Evolutionary conservation across 2,113 vertebrate genomes (phyloP).

Genomic region (Peucedramus taeniatus): DNA sequence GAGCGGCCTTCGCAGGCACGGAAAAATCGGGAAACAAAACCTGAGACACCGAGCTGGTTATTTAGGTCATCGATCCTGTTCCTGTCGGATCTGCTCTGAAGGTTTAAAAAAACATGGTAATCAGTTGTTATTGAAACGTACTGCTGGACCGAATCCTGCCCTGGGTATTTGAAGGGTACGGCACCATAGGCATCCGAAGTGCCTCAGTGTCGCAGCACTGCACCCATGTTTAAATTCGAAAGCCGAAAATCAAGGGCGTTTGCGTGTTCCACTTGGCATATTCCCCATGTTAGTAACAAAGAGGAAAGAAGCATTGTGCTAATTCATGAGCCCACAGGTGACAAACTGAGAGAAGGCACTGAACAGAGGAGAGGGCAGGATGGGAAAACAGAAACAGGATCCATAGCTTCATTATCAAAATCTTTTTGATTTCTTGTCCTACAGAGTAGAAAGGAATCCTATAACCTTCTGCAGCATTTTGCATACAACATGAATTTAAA

Average conservation of each 20-base stretch:
- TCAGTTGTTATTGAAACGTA: background rate
- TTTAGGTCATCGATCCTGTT: background rate
- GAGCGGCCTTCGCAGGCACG: fast-evolving
- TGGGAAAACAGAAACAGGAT: background rate
- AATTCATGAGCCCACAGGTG: background rate
- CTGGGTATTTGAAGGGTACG: background rate
- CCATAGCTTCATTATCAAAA: background rate
- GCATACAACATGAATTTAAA: background rate
- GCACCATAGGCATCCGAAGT: background rate
- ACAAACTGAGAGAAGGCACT: background rate
- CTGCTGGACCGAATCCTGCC: background rate
- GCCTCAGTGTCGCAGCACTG: background rate
- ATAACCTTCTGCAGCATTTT: background rate
- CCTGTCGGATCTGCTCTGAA: background rate
- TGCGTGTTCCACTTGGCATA: background rate
- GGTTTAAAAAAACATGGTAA: background rate
- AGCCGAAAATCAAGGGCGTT: background rate
- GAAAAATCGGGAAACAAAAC: background rate
- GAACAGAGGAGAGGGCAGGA: background rate
- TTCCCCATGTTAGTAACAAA: background rate
- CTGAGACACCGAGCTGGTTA: background rate
- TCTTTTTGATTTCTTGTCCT: background rate
- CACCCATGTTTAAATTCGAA: background rate
- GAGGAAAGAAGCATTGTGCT: background rate
- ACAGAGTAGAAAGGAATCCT: background rate